These are phyloP conservation scores for Xyliphius kryptos DNA, from an alignment of 2,113 vertebrate species.

Conservation along the genomic window DNA sequence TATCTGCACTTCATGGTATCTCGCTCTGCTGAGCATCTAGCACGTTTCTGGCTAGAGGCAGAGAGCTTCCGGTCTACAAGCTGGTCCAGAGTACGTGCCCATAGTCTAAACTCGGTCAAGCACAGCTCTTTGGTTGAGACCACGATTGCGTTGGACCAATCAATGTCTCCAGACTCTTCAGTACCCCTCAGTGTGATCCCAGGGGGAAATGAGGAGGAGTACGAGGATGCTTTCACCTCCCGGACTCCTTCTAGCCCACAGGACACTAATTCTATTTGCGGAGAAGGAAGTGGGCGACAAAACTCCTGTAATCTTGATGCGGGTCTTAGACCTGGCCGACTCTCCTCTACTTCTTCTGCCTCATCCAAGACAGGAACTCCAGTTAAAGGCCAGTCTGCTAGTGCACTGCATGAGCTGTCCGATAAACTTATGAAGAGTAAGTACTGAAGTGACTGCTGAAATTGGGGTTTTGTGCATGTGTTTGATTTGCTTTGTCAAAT, in stretches of 20 bases:
- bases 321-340: no score
- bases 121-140: constrained; percentile 93
- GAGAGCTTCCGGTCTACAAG: constrained; percentile 89
- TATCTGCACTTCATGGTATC: constrained; percentile 88
- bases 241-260: constrained; percentile 33
- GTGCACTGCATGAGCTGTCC: no score
- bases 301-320: no score
- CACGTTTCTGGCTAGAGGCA: constrained; percentile 92
- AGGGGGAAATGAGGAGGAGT: neutral
- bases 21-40: constrained; percentile 82
- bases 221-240: constrained; percentile 28
- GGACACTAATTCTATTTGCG: constrained; percentile 24
- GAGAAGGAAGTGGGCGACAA: no score
- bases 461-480: no score
- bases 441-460: no score
- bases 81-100: constrained; percentile 89
- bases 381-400: no score
- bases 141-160: constrained; percentile 47
- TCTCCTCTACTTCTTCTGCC: no score
- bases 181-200: neutral
- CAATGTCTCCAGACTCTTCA: constrained; percentile 34
- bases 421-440: no score
- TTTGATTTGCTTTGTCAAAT: no score
- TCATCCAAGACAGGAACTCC: no score
- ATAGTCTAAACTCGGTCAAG: constrained; percentile 93